These are phyloP conservation scores for Xenops minutus DNA, from an alignment of 2,797 vertebrate genomes.

Conservation along the genomic window DNA sequence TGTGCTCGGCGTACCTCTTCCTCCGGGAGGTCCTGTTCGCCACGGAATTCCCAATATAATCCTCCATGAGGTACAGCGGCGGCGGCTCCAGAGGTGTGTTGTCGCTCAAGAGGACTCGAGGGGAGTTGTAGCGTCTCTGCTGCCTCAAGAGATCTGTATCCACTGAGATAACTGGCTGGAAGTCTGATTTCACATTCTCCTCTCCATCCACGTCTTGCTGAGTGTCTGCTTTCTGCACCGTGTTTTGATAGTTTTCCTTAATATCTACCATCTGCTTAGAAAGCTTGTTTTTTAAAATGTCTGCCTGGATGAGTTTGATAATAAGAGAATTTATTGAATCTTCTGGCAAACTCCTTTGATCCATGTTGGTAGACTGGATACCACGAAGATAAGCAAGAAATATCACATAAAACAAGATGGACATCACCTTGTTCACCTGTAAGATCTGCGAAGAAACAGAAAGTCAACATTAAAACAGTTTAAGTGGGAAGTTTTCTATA, in stretches of 20 bases:
- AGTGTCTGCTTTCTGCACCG: constrained; percentile 60
- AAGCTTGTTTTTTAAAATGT: constrained; percentile 86
- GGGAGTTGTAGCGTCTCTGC: constrained; percentile 90
- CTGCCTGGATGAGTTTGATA: constrained; percentile 94
- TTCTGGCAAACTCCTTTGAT: constrained; percentile 85
- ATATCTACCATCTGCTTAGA: constrained; percentile 77
- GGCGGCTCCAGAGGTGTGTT: constrained; percentile 89
- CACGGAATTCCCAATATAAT: constrained; percentile 79
- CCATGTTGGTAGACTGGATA: constrained; percentile 93
- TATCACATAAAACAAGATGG: constrained; percentile 98
- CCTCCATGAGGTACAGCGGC: constrained; percentile 88
- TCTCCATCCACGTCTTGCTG: constrained; percentile 61
- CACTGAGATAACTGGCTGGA: constrained; percentile 80
- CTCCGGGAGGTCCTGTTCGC: constrained; percentile 85
- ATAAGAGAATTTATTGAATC: constrained; percentile 95
- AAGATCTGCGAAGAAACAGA: constrained; percentile 85
- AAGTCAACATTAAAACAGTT: neutral
- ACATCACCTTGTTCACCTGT: constrained; percentile 99
- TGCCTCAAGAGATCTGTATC: constrained; percentile 87
- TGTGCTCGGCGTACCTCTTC: constrained; percentile 88
- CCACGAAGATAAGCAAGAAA: constrained; percentile 97
- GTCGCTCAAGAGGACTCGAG: constrained; percentile 91
- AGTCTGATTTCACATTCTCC: constrained; percentile 69
- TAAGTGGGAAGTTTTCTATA: neutral
- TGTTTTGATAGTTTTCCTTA: constrained; percentile 72